These are phyloP conservation scores for Nephrotoma flavescens DNA, from an alignment of 2,888 invertebrate genomes.

Conservation along the genomic window DNA sequence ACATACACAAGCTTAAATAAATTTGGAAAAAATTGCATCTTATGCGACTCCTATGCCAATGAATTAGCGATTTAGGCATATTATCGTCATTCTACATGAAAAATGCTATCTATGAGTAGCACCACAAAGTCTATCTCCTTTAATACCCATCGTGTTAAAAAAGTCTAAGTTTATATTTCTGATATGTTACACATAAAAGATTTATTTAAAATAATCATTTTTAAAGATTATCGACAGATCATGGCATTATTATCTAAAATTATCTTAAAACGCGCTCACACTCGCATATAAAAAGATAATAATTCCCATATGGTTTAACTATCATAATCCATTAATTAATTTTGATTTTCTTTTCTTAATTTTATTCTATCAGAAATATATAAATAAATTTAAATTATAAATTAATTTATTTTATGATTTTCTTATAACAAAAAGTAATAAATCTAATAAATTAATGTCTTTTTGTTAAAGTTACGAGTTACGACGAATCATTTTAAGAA, in stretches of 20 bases:
- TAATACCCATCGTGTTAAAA: background rate
- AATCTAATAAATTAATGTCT: background rate
- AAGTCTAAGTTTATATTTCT: background rate
- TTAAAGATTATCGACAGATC: background rate
- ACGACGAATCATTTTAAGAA: background rate
- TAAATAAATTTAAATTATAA: background rate
- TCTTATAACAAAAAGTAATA: background rate
- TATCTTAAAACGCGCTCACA: background rate
- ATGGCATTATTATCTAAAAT: background rate
- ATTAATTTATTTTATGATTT: background rate
- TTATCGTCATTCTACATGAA: background rate
- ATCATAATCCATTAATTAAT: background rate
- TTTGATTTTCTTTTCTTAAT: background rate
- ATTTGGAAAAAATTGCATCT: background rate
- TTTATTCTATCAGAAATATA: background rate
- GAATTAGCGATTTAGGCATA: background rate
- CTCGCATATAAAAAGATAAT: background rate
- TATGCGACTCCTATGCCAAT: background rate
- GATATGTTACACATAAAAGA: background rate
- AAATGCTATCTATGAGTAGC: background rate
- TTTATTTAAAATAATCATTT: background rate
- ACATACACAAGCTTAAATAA: background rate
- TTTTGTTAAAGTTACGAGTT: background rate
- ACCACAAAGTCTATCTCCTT: background rate
- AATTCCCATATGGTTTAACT: background rate